A percentile compares a stretch with the other conserved stretches of the same genome.
Evolutionary conservation across 2,888 invertebrate genomes (phyloP).

Genomic region (Lasioglossum malachurum): DNA sequence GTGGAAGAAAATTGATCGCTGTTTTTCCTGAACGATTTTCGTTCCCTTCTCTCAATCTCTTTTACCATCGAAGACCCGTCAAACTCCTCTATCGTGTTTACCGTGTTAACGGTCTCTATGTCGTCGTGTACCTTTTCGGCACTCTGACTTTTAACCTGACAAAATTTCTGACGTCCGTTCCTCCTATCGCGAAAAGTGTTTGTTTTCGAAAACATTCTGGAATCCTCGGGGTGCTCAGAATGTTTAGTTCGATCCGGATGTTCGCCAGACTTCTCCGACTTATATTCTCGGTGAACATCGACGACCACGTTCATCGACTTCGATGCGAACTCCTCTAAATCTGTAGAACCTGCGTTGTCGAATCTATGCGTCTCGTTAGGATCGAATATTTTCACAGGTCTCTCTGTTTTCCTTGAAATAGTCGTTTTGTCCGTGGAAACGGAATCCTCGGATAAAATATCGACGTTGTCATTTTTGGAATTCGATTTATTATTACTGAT

Average conservation of each 20-base stretch:
- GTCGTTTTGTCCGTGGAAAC: not conserved
- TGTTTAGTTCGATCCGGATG: not conserved
- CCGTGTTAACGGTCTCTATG: slow-evolving; percentile 58
- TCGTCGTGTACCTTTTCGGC: slow-evolving; percentile 23
- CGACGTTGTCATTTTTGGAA: slow-evolving; percentile 13
- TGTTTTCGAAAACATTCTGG: slow-evolving; percentile 28
- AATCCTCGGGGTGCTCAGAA: not conserved
- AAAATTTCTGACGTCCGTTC: slow-evolving; percentile 1
- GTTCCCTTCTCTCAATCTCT: not conserved
- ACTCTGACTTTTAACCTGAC: not conserved
- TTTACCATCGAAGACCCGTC: slow-evolving; percentile 30
- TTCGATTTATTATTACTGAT: slow-evolving; percentile 10
- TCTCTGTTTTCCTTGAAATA: not conserved
- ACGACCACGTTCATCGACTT: slow-evolving; percentile 72
- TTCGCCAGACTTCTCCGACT: slow-evolving; percentile 22
- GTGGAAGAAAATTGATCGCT: not conserved
- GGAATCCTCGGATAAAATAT: slow-evolving; percentile 17
- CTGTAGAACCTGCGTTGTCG: slow-evolving; percentile 25
- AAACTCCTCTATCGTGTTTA: slow-evolving; percentile 71
- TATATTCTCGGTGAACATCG: slow-evolving; percentile 72
- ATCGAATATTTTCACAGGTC: not conserved
- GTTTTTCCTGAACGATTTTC: not conserved
- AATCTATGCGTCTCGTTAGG: slow-evolving; percentile 9
- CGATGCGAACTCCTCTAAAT: slow-evolving; percentile 40
- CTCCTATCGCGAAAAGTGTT: slow-evolving; percentile 19